Evolutionary conservation across 2,113 vertebrate species (phyloP).

Genomic region (Odocoileus hemionus): DNA sequence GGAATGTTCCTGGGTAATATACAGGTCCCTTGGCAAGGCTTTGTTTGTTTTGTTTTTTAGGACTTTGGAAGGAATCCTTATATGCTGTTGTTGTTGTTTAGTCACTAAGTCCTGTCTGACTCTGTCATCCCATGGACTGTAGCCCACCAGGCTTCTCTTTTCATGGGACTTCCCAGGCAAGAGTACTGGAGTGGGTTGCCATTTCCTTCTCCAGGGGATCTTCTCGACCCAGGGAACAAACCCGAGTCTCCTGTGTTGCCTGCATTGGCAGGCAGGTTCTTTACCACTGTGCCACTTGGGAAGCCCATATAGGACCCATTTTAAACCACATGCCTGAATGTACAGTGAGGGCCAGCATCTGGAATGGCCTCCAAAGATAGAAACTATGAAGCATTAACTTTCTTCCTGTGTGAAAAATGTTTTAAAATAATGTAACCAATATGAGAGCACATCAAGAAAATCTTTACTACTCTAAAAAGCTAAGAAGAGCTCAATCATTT

Average conservation of each 20-base stretch:
- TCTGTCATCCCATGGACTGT: neutral
- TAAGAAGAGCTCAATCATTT: neutral
- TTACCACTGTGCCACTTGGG: neutral
- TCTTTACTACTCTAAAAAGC: neutral
- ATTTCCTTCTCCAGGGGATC: neutral
- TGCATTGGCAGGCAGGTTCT: neutral
- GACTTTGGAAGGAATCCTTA: neutral
- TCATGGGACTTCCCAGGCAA: neutral
- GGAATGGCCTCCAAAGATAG: neutral
- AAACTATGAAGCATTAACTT: conserved; percentile 15
- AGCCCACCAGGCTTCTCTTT: neutral
- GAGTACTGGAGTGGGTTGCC: neutral
- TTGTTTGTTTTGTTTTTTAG: neutral
- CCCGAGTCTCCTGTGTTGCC: neutral
- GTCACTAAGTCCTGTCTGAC: neutral
- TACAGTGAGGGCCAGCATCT: neutral
- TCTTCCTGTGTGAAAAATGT: conserved; percentile 41
- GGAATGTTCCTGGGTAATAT: fast-evolving
- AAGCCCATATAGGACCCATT: neutral
- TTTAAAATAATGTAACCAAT: conserved; percentile 24
- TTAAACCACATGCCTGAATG: neutral
- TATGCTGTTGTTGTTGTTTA: neutral
- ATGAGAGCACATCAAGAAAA: neutral
- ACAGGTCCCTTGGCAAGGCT: neutral
- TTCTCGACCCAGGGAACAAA: neutral